Evolutionary conservation across 2,797 vertebrate genomes (phyloP), one percentile per base, ranked within the genome.

Genomic region (Rhinoraja longicauda): DNA sequence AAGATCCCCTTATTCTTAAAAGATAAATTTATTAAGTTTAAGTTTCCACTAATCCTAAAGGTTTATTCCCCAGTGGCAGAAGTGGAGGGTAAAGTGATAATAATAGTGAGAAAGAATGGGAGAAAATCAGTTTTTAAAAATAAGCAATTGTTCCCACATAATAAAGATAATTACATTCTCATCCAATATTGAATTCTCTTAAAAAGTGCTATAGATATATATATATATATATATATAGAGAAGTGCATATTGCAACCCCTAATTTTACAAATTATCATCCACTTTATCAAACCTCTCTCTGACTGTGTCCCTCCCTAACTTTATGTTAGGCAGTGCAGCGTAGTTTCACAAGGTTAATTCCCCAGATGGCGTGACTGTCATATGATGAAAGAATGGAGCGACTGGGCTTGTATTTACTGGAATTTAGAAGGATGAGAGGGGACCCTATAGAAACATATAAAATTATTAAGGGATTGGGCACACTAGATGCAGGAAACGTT

Each of bases 11-110:
- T n/a, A n/a, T n/a, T n/a, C n/a, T n/a, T n/a, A n/a, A n/a, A n/a
- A n/a, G n/a, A 64, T 67, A 59, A 90, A 90, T 90, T 62, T 90
- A 90, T 39, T 72, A 72, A 90, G 64, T 32, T 39, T 90, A 70
- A 45, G 70, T 62, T 70, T 90, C n/a, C 67, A 72, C 67, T 39
- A 70, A 72, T 4, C 70, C 32, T 90, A 70, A 90, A 24, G 32
- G 64, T 70, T 21, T 70, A 36, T 32, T 86, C 82, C 90, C 29
- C 64, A 90, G 36, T 64, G 32, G n/a, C 88, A 67, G 90, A 36
- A 1, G 21, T 64, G 19, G 6, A 21, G 19, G 19, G 45, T 24
- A 36, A 70, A 90, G 9, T 72, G 32, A 72, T 67, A 67, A 64
- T 12, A 84, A 62, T 84, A 32, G 57, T 90, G 64, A 45, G 72